phyloP scores from a whole-genome alignment of 1,140 invertebrate species.

The Drosophila lacertosa region DNA sequence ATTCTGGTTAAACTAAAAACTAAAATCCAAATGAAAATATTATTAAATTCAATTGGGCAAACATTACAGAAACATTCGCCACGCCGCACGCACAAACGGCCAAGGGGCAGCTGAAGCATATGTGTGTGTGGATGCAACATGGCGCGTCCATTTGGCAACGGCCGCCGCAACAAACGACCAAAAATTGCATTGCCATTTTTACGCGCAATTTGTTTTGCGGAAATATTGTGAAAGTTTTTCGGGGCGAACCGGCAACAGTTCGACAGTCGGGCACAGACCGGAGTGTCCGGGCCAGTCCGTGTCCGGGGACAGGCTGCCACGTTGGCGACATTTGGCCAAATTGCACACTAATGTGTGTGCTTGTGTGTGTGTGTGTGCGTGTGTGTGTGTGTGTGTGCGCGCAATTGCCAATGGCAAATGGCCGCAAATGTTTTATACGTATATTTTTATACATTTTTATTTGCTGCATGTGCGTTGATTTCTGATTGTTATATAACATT shows the following conservation, averaged over 20 bases:
- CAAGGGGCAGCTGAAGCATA: slow-evolving; percentile 40
- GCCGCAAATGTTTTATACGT: slow-evolving; percentile 70
- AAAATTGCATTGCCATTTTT: slow-evolving; percentile 82
- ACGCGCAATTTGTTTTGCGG: slow-evolving; percentile 81
- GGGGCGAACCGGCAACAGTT: slow-evolving; percentile 26
- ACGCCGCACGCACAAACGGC: slow-evolving; percentile 10
- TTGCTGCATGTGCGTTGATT: slow-evolving; percentile 76
- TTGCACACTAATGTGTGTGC: slow-evolving; percentile 74
- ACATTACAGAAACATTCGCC: slow-evolving; percentile 73
- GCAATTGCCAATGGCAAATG: slow-evolving; percentile 67
- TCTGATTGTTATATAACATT: slow-evolving; percentile 79
- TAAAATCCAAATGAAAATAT: slow-evolving; percentile 82
- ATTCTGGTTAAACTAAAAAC: slow-evolving; percentile 63
- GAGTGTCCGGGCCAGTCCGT: neutral
- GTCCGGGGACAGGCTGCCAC: slow-evolving; percentile 65
- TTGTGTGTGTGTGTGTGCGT: slow-evolving; percentile 19
- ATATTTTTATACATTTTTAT: slow-evolving; percentile 51
- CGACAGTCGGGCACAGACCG: slow-evolving; percentile 6
- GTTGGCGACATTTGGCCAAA: slow-evolving; percentile 81
- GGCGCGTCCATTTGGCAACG: slow-evolving; percentile 79
- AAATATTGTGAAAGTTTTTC: slow-evolving; percentile 80
- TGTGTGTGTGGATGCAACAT: slow-evolving; percentile 81
- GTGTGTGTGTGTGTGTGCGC: slow-evolving; percentile 21
- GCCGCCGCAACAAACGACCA: slow-evolving; percentile 80
- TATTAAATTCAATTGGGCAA: slow-evolving; percentile 82